Evolutionary conservation across 1,140 invertebrate species (phyloP), one percentile per base, ranked within the genome.

Genomic region (Nasonia giraulti): DNA sequence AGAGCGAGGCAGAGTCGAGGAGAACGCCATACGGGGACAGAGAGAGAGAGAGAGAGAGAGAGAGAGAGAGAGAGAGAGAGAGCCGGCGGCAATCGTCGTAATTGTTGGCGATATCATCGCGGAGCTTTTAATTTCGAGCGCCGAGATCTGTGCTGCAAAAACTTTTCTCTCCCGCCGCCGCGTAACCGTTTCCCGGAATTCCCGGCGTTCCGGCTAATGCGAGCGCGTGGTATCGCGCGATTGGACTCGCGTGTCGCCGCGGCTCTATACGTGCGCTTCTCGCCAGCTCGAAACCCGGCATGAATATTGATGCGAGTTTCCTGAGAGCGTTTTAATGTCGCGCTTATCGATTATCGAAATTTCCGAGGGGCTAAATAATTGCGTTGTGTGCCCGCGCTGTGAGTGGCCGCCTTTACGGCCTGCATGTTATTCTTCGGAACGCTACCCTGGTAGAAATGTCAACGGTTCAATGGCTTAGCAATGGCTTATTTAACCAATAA

Each of bases 251-350:
- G 47, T 44, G 40, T 44, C 47, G 11, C 47, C 47, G 47, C 47
- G 47, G 12, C 47, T 50, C 14, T 50, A 14, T 50, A 14, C 47
- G 11, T 1, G 11, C 47, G 40, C 47, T 14, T 50, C 12, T 50
- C 11, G 2, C 55, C 5, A 7, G 55, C 55, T 62, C 20, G 68
- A 69, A 81, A 81, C 68, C 73, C 44, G 3, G 44, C 47, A 74
- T 83, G 73, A 83, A 83, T 83, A 62, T 83, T 55, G 81, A 83
- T 68, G 73, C 27, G 73, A 83, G 81, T 83, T 83, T 62, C 23
- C n/a, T 17, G 6, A 74, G 81, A 74, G 50, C 69, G 81, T 77
- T 83, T 83, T 74, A 83, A 83, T 83, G 55, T 55, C 74, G 55
- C 20, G 76, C 68, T 68, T 83, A 83, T 83, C 74, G 81, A 77